phyloP scores from a whole-genome alignment of 2,888 invertebrate genomes.

The Tubulanus polymorphus region DNA sequence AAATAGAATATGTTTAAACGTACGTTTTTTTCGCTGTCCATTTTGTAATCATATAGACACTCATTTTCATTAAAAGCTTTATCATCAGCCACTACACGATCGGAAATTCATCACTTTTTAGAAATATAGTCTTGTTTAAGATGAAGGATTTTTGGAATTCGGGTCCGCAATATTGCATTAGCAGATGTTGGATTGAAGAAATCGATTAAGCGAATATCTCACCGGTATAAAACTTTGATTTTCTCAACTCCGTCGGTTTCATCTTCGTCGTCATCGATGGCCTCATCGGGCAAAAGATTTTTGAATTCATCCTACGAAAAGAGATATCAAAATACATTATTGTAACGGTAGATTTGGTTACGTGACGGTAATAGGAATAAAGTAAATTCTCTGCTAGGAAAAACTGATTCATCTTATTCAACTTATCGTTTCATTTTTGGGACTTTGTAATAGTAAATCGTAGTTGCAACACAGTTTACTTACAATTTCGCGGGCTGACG shows the following conservation, averaged over 20 bases:
- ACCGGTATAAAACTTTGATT: constrained; percentile 11
- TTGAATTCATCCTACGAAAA: constrained; percentile 26
- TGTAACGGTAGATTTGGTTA: not conserved
- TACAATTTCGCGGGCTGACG: not conserved
- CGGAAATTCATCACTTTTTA: too few relatives aligned
- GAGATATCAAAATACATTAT: not conserved
- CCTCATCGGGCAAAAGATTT: constrained; percentile 21
- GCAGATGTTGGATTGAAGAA: not conserved
- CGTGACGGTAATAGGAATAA: not conserved
- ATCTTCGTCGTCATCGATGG: constrained; percentile 1
- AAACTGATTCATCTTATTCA: not conserved
- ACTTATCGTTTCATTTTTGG: too few relatives aligned
- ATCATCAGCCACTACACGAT: too few relatives aligned
- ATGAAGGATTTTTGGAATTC: not conserved
- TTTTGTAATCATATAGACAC: too few relatives aligned
- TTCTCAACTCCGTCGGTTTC: constrained; percentile 6
- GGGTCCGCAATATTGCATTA: not conserved
- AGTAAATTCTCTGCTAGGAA: not conserved
- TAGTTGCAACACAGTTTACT: too few relatives aligned
- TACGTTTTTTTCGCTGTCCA: too few relatives aligned
- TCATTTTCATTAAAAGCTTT: too few relatives aligned
- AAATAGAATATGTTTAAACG: too few relatives aligned
- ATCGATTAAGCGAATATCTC: not conserved
- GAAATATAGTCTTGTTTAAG: too few relatives aligned
- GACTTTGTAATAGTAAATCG: too few relatives aligned